phyloP scores from a whole-genome alignment of 1,140 invertebrate genomes.

The Drosophila hydei region DNA sequence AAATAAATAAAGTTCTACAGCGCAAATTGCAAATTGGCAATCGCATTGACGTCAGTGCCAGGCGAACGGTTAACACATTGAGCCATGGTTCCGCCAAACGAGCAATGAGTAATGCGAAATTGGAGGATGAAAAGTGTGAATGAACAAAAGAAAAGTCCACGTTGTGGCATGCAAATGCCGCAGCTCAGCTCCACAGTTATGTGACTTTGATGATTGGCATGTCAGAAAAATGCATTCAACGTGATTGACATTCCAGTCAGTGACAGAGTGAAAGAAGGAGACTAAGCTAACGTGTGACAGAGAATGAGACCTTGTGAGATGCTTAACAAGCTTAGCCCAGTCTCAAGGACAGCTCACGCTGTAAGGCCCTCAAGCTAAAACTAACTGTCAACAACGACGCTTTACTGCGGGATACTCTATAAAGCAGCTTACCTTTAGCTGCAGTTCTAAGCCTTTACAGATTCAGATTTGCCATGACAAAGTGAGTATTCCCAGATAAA shows the following conservation, averaged over 20 bases:
- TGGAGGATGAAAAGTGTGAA: neutral
- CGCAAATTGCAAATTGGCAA: slow-evolving; percentile 37
- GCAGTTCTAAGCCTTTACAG: no score
- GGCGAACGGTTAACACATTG: neutral
- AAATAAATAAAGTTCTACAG: neutral
- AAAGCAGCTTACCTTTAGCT: no score
- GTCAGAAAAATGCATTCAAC: slow-evolving; percentile 35
- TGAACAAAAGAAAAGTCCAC: slow-evolving; percentile 24
- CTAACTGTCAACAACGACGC: neutral
- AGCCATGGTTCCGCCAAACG: neutral
- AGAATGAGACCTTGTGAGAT: slow-evolving; percentile 13
- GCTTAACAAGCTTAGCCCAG: slow-evolving; percentile 27
- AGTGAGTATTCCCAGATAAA: no score
- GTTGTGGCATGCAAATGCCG: slow-evolving; percentile 36
- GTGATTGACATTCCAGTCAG: slow-evolving; percentile 34
- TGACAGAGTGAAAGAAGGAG: neutral
- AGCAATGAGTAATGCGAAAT: slow-evolving; percentile 10
- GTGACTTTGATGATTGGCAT: slow-evolving; percentile 15
- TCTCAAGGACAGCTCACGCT: slow-evolving; percentile 34
- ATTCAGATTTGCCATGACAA: no score
- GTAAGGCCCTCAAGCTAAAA: neutral
- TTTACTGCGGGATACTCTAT: neutral
- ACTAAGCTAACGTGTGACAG: neutral
- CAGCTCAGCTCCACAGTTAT: slow-evolving; percentile 1
- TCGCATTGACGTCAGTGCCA: slow-evolving; percentile 43